These are phyloP conservation scores for Bombus impatiens DNA, from an alignment of 1,140 invertebrate species.

Conservation along the genomic window DNA sequence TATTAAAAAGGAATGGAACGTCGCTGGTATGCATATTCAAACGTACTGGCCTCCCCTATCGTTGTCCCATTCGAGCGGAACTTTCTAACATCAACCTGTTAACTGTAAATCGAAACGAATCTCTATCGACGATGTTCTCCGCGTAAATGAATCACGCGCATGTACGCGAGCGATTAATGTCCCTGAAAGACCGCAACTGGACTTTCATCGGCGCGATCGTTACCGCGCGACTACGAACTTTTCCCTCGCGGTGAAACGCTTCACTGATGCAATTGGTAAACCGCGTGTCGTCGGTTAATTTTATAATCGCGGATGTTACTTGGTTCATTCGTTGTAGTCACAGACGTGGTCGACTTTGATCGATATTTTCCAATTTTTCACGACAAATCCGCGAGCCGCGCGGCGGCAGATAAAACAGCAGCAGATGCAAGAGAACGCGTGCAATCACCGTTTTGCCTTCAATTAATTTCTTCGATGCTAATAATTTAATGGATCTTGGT, in stretches of 20 bases:
- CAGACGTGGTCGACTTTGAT: conserved; percentile 40
- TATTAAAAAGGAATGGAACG: conserved; percentile 19
- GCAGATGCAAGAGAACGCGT: not conserved
- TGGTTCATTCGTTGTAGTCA: not conserved
- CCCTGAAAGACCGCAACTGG: conserved; percentile 30
- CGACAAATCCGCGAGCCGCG: not conserved
- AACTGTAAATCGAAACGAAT: conserved; percentile 8
- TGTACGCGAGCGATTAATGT: not conserved
- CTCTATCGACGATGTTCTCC: not conserved
- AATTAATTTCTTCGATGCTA: conserved; percentile 61
- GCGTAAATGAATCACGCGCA: not conserved
- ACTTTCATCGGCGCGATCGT: conserved; percentile 13
- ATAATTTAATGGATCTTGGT: conserved; percentile 61
- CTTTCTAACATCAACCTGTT: conserved; percentile 11
- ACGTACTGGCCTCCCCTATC: not conserved
- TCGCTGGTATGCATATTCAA: conserved; percentile 8
- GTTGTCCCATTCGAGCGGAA: not conserved
- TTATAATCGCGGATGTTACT: not conserved
- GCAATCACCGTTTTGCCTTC: conserved; percentile 35
- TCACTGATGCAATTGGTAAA: not conserved
- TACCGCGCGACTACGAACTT: not conserved
- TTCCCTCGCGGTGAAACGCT: not conserved
- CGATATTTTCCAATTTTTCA: conserved; percentile 36
- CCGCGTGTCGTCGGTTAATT: not conserved
- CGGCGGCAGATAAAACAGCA: conserved; percentile 32